Percentiles rank a stretch among this genome's conserved stretches.
Conservation (phyloP, 2,888 invertebrate species). For the Stegana nigrithorax region DNA sequence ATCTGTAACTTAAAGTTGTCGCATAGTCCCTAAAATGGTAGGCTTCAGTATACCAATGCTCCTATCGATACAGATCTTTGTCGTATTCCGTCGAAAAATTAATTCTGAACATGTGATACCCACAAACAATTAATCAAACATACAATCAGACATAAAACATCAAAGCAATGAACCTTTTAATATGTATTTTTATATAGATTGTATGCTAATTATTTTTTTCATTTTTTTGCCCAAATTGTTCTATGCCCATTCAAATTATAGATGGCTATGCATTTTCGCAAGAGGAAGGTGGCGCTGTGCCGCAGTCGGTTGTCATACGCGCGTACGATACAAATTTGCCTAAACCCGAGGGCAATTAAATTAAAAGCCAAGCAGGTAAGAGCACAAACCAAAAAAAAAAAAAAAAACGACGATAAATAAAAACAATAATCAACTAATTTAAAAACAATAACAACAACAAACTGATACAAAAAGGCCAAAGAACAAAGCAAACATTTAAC, state of each 20-base stretch:
- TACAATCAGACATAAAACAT: not conserved
- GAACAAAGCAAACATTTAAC: not conserved
- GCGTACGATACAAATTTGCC: constrained; percentile 94
- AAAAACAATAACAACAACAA: not conserved
- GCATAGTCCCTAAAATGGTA: too few species aligned
- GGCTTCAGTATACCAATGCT: too few species aligned
- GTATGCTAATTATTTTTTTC: too few species aligned
- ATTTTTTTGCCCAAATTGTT: not conserved
- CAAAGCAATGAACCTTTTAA: too few species aligned
- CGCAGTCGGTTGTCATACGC: constrained; percentile 94
- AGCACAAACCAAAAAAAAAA: not conserved
- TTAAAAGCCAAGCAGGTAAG: not conserved
- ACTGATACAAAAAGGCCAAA: constrained; percentile 16
- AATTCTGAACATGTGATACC: too few species aligned
- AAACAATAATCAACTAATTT: not conserved
- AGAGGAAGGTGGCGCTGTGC: constrained; percentile 96
- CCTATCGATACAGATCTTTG: too few species aligned
- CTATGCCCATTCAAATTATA: constrained; percentile 60
- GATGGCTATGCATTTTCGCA: constrained; percentile 99
- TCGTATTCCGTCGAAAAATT: too few species aligned
- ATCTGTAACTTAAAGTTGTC: too few species aligned
- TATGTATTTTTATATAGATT: too few species aligned
- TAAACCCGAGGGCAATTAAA: constrained; percentile 77
- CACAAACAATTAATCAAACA: not conserved
- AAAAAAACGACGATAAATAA: not conserved